Percentiles rank a stretch among this genome's conserved stretches.
Conservation (phyloP, 2,888 invertebrate species). For the Cryptocheilus praepositus region DNA sequence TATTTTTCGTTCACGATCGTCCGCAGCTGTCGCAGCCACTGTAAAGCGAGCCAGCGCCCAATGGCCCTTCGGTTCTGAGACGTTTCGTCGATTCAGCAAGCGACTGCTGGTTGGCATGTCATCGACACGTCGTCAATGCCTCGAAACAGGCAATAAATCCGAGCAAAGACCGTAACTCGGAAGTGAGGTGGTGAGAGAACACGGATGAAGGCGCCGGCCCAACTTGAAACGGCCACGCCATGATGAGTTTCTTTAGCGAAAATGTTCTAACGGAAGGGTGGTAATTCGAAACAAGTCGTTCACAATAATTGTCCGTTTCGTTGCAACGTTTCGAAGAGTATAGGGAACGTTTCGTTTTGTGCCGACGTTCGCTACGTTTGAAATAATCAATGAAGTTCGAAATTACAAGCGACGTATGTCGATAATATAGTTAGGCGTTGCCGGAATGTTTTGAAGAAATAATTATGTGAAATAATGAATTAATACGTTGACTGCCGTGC, state of each 20-base stretch:
- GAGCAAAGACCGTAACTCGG: constrained; percentile 13
- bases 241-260: constrained; percentile 4
- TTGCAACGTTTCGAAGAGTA: too few species aligned
- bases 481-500: too few species aligned
- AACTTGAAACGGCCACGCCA: background rate
- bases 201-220: background rate
- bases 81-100: constrained; percentile 47
- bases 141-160: constrained; percentile 60
- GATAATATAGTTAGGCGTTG: too few species aligned
- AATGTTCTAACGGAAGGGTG: too few species aligned
- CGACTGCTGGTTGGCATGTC: constrained; percentile 48
- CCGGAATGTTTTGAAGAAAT: too few species aligned
- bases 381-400: too few species aligned
- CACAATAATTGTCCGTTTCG: constrained; percentile 20
- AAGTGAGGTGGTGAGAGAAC: background rate
- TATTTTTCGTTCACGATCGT: constrained; percentile 47
- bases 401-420: too few species aligned
- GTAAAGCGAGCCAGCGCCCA: constrained; percentile 20
- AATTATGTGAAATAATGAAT: too few species aligned
- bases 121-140: constrained; percentile 56
- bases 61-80: constrained; percentile 31
- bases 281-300: background rate
- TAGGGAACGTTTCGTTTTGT: too few species aligned
- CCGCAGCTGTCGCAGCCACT: constrained; percentile 46
- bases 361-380: too few species aligned